phyloP scores from a whole-genome alignment of 2,888 invertebrate genomes.

The Reticulitermes lucifugus region DNA sequence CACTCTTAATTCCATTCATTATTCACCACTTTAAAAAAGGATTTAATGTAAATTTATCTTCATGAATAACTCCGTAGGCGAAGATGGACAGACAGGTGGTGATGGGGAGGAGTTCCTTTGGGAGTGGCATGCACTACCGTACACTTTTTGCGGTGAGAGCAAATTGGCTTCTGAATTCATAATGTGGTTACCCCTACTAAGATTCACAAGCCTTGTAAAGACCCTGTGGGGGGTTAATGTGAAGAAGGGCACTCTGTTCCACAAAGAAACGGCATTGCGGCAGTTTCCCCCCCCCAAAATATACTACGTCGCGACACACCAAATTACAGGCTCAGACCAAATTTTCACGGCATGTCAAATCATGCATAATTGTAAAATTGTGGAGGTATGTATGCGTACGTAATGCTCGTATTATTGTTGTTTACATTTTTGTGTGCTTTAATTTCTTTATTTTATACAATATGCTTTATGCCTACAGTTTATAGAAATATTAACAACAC shows the following conservation, averaged over 20 bases:
- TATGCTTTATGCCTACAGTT: no score
- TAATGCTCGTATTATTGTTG: no score
- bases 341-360: no score
- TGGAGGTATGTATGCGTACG: no score
- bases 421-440: no score
- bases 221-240: not conserved
- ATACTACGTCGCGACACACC: no score
- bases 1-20: slow-evolving; percentile 35
- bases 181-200: slow-evolving; percentile 9
- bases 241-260: not conserved
- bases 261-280: not conserved
- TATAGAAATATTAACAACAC: no score
- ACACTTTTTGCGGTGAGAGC: not conserved
- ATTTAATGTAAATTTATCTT: slow-evolving; percentile 28
- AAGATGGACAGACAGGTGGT: not conserved
- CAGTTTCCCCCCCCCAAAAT: no score
- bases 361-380: no score
- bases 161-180: slow-evolving; percentile 29
- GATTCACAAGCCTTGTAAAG: not conserved
- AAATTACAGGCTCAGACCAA: no score
- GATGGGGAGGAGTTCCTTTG: not conserved
- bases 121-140: not conserved
- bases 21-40: slow-evolving; percentile 24
- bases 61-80: slow-evolving; percentile 27
- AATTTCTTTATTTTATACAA: no score